Evolutionary conservation across 1,140 invertebrate genomes (phyloP).

Genomic region (Bilobella aurantiaca): DNA sequence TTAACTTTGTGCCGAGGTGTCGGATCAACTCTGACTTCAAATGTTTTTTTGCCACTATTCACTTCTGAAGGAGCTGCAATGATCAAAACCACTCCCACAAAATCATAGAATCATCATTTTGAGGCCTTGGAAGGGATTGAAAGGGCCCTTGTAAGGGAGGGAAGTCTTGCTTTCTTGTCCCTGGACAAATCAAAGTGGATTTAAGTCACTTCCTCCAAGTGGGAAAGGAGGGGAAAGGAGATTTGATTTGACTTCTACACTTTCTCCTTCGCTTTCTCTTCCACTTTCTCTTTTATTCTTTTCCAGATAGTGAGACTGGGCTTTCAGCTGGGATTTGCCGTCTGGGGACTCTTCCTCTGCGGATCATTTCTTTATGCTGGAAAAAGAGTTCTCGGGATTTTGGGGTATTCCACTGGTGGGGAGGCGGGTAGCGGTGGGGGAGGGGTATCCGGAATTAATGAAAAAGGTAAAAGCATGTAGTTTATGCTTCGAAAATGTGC

Average conservation of each 20-base stretch:
- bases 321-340: conserved; percentile 48
- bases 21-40: too few species aligned
- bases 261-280: neutral
- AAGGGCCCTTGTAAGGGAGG: too few species aligned
- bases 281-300: neutral
- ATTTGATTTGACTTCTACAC: neutral
- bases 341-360: conserved; percentile 50
- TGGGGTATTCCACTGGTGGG: conserved; percentile 22
- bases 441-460: conserved; percentile 28
- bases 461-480: too few species aligned
- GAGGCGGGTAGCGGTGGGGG: conserved; percentile 14
- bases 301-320: conserved; percentile 44
- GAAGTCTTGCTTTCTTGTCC: neutral
- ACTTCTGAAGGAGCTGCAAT: too few species aligned
- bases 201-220: neutral
- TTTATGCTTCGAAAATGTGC: too few species aligned
- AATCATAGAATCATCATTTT: too few species aligned
- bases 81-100: too few species aligned
- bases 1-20: too few species aligned
- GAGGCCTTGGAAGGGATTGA: too few species aligned
- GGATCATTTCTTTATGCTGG: conserved; percentile 48
- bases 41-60: too few species aligned
- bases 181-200: neutral
- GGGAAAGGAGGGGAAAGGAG: neutral
- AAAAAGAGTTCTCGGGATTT: conserved; percentile 26